Conservation (phyloP, 2,888 invertebrate genomes). For the Slavum lentiscoides region DNA sequence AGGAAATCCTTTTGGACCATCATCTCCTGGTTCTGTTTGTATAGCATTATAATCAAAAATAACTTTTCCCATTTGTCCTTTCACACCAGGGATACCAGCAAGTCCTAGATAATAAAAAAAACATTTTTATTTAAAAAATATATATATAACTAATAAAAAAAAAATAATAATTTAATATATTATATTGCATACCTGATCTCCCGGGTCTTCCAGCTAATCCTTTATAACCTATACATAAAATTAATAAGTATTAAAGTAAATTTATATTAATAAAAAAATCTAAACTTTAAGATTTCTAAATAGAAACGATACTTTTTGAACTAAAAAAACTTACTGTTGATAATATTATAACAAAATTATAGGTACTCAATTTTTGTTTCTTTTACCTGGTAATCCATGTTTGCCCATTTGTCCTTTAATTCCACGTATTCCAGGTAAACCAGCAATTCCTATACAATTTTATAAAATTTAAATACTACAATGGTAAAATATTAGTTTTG, state of each 20-base stretch:
- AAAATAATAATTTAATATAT: not conserved
- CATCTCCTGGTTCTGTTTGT: conserved; percentile 58
- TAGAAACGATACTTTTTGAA: no score
- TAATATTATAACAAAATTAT: not conserved
- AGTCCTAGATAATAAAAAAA: not conserved
- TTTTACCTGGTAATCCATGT: conserved; percentile 54
- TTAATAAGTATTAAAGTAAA: not conserved
- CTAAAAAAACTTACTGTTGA: not conserved
- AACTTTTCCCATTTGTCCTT: conserved; percentile 59
- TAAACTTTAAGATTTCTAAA: no score
- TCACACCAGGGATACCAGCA: conserved; percentile 59
- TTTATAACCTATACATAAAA: conserved; percentile 24
- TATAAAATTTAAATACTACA: not conserved
- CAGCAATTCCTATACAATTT: conserved; percentile 29
- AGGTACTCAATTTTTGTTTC: not conserved
- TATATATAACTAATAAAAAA: conserved; percentile 12
- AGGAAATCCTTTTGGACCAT: conserved; percentile 65
- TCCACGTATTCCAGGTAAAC: conserved; percentile 56
- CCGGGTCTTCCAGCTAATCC: conserved; percentile 51
- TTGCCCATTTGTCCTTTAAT: conserved; percentile 60
- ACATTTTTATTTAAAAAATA: not conserved
- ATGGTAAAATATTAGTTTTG: not conserved
- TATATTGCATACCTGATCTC: conserved; percentile 21
- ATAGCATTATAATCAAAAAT: conserved; percentile 12
- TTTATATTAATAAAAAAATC: no score